A percentile compares a stretch with the other conserved stretches of the same genome.
Conservation (phyloP, 2,113 vertebrate species). For the Barnardius zonarius region DNA sequence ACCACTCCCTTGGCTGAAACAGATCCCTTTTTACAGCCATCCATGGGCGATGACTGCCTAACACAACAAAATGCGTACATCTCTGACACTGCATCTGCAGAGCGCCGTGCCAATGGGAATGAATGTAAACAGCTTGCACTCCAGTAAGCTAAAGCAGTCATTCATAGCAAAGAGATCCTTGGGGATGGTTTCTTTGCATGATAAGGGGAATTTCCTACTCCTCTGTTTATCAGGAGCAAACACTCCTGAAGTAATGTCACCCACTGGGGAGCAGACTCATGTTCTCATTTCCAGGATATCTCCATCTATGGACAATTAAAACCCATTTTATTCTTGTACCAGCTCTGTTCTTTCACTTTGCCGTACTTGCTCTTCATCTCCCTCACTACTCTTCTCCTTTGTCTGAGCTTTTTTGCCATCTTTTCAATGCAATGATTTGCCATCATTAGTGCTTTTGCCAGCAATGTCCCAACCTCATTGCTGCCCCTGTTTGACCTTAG, state of each 20-base stretch:
- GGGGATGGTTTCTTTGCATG: conserved; percentile 8
- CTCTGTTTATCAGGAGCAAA: conserved; percentile 2
- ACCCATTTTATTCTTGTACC: not conserved
- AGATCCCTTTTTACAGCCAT: not conserved
- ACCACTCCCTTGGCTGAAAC: not conserved
- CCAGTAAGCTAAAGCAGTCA: not conserved
- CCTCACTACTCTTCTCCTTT: not conserved
- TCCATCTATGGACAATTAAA: not conserved
- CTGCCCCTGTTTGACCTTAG: not conserved
- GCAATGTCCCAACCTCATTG: not conserved
- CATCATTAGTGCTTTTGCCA: not conserved
- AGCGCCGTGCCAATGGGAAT: not conserved
- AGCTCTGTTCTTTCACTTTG: not conserved
- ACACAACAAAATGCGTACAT: not conserved
- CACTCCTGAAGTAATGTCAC: not conserved
- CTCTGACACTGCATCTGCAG: not conserved
- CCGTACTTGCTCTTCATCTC: not conserved
- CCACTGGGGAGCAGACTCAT: not conserved
- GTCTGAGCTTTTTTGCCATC: not conserved
- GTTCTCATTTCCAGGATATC: not conserved
- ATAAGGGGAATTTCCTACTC: conserved; percentile 25
- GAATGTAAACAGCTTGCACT: conserved; percentile 5
- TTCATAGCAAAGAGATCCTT: not conserved
- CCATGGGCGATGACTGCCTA: not conserved
- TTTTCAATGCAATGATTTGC: not conserved